Base-by-base conservation (phyloP, 2,113 vertebrate genomes). In the Dicrurus megarhynchus region DNA sequence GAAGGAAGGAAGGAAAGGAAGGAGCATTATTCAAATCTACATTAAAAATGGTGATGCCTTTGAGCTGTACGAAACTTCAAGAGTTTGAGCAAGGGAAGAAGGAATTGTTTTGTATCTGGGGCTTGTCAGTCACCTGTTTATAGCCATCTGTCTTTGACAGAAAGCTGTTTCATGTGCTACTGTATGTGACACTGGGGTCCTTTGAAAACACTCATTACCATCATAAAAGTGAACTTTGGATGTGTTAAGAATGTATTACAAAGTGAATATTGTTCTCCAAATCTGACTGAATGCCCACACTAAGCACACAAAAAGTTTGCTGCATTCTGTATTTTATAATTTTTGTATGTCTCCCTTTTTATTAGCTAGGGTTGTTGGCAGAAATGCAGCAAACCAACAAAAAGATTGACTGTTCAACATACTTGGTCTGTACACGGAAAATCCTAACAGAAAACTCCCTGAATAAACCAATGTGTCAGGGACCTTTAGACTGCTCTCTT, bases 401-500 rank as follows among this genome's bases (percentile, higher is more conserved):
- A 79, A 89, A 37, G 3, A 13, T 27, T 84, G 42, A 77, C 33
- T n/a, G 23, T 46, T 35, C 24, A 73, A 30, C n/a, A 39, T 41
- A 30, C 10, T 63, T 46, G 67, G 15, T 24, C 17, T 60, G 20
- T 19, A 67, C 19, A 55, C 5, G 2, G 37, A 75, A 69, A 74
- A 49, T 64, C 11, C 17, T 53, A 53, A n/a, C 6, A 49, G 33
- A 74, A 89, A 50, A 10, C 10, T 49, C n/a, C 67, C 30, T 16
- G 20, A 50, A 77, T 52, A 63, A 71, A 67, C 13, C 65, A 56
- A 60, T 27, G 5, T 22, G 8, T 32, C 12, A 5, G 3, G 5
- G 4, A 2, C 2, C 0, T 21, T 67, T 60, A 47, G 30, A 35
- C 3, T n/a, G 5, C 20, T 46, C 3, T 33, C 11, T 42, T 73